Evolutionary conservation across 2,797 vertebrate genomes (phyloP), one percentile per base, ranked within the genome.

Genomic region (Pseudochaenichthys georgianus): DNA sequence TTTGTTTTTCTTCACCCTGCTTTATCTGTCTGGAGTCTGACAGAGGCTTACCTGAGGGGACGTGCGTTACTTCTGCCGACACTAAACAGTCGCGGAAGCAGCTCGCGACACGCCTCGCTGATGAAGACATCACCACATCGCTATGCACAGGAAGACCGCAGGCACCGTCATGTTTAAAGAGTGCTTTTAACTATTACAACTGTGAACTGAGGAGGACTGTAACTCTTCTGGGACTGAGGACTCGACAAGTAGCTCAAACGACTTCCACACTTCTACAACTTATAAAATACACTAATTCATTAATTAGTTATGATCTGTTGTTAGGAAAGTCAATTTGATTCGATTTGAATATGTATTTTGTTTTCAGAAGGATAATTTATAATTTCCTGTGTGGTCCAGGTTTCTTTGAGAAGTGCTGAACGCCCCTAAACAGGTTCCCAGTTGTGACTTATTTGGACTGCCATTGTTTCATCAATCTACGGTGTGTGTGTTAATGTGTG

Each of bases 21-120:
- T 89, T 86, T 83, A 89, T 89, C 89, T 86, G 89, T 90, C 86
- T 93, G 85, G 58, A 81, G 87, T 54, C 81, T 93, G 93, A 90
- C 93, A 93, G 89, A 74, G 70, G 77, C 87, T 92, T 73, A 93
- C 93, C 93, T 90, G 89, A 78, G 93, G 92, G 88, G 88, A 88
- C 77, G 75, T 67, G 79, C 74, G 84, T 87, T 89, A 89, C 85
- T 75, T 87, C 58, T 86, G 71, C 80, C 50, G 85, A 87, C 87
- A 81, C 75, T 82, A 71, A 91, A 78, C 50, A 86, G 87, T 90
- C 84, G 82, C 70, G 50, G 79, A 75, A 91, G 87, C 91, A 89
- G 84, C 82, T 93, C 70, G 12, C 77, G 84, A 82, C 92, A 93
- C 9, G 89, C 78, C 88, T 77, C 23, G 5, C 38, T 60, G 73